Evolutionary conservation across 2,113 vertebrate genomes (phyloP), one percentile per base, ranked within the genome.

Genomic region (Copsychus sechellarum): DNA sequence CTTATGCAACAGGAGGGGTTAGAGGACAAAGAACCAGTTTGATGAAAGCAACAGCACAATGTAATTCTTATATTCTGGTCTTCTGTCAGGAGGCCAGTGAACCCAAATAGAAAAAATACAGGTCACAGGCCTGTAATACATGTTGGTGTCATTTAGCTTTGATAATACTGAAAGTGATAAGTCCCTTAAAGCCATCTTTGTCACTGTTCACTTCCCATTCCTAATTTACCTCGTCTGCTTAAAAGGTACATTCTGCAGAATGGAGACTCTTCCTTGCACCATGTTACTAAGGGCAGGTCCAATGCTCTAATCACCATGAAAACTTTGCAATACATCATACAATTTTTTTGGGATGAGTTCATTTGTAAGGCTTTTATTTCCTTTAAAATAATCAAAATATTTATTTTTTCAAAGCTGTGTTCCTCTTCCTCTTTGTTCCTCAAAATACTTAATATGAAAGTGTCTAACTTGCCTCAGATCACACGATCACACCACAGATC

Each of bases 281-380:
- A 4, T n/a, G 16, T 60, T 40, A 19, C 38, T 38, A 82, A 71
- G 14, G 40, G 11, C 21, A 64, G n/a, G 79, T 28, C 48, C 64
- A 81, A 36, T 65, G 12, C 19, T 81, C 11, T 84, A 64, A 56
- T 43, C 4, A 2, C 22, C 48, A 64, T 29, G 15, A 87, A 86
- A 78, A 61, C 2, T 8, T 51, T 60, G 36, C 12, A 53, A 66
- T n/a, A 78, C 45, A 47, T 36, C 42, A 54, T 12, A 45, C 0
- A 0, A 0, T 24, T 48, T 48, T 69, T 86, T 74, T 21, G 3
- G 51, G 6, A 12, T 84, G 38, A 73, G 66, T 81, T 81, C 0
- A 64, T 54, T 36, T 82, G 11, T 40, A 88, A 81, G 17, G 11
- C 16, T 15, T 85, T 89, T 79, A 42, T 89, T 92, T 80, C 40